These are phyloP conservation scores for Synanthedon myopaeformis DNA, from an alignment of 2,888 invertebrate genomes.

Conservation along the genomic window DNA sequence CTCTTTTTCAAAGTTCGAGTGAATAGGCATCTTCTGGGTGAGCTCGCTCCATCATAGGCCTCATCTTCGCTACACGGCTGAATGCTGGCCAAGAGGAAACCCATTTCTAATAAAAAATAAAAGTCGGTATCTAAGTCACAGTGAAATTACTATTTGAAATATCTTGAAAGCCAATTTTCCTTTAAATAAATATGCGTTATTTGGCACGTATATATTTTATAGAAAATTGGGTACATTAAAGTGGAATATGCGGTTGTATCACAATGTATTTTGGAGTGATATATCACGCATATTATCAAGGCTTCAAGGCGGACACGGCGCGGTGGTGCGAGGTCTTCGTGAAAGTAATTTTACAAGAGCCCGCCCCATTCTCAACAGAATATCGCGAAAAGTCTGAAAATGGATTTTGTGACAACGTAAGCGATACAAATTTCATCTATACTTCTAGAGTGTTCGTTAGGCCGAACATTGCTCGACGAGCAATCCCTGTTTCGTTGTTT, in stretches of 20 bases:
- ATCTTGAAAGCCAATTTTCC: too few relatives aligned
- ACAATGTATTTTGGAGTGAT: conserved; percentile 37
- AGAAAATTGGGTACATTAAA: conserved; percentile 30
- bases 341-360: conserved; percentile 34
- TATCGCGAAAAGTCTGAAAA: conserved; percentile 25
- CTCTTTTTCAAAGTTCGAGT: too few relatives aligned
- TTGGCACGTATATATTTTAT: conserved; percentile 24
- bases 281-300: conserved; percentile 42
- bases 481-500: not conserved
- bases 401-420: conserved; percentile 23
- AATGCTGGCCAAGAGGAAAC: too few relatives aligned
- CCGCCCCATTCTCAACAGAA: conserved; percentile 19
- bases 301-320: conserved; percentile 18
- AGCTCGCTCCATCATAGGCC: too few relatives aligned
- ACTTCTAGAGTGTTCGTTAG: conserved; percentile 17
- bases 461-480: conserved; percentile 5
- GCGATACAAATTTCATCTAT: conserved; percentile 25
- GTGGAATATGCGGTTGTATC: conserved; percentile 6
- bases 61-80: too few relatives aligned
- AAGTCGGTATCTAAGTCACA: too few relatives aligned
- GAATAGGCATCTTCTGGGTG: too few relatives aligned
- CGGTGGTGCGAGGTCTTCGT: conserved; percentile 16
- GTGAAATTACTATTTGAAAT: too few relatives aligned
- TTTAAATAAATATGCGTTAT: not conserved
- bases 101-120: too few relatives aligned